A percentile compares a stretch with the other conserved stretches of the same genome.
Evolutionary conservation across 2,797 vertebrate species (phyloP).

Genomic region (Notolabrus celidotus): DNA sequence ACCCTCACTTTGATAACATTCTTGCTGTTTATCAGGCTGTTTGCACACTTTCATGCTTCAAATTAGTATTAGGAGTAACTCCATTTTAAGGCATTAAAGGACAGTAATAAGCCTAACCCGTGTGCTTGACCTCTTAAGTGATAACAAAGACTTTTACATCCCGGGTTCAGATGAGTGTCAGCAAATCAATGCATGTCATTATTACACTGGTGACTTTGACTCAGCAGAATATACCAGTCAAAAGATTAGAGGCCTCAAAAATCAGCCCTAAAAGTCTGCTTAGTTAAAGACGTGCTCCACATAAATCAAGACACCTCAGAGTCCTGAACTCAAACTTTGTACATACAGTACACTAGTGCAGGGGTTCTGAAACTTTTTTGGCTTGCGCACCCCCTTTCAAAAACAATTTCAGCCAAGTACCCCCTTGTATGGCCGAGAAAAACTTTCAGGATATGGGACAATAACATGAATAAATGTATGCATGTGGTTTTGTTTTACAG

Average conservation of each 20-base stretch:
- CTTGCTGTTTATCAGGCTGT: constrained; percentile 21
- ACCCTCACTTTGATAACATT: constrained; percentile 6
- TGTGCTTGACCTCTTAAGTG: constrained; percentile 5
- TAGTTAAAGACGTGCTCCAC: not conserved
- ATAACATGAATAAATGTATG: no score
- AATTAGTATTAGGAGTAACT: constrained; percentile 3
- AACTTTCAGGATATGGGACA: no score
- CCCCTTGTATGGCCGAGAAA: no score
- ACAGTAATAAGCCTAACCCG: not conserved
- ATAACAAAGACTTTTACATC: not conserved
- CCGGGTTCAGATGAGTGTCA: not conserved
- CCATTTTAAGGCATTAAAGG: not conserved
- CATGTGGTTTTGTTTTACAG: no score
- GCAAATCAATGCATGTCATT: constrained; percentile 4
- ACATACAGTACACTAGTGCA: no score
- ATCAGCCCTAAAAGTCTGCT: not conserved
- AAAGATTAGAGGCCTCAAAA: constrained; percentile 5
- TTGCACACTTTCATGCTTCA: constrained; percentile 5
- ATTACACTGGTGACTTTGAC: constrained; percentile 11
- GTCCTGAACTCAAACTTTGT: not conserved
- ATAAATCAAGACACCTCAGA: not conserved
- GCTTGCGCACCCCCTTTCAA: no score
- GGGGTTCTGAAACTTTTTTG: no score
- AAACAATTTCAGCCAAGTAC: no score
- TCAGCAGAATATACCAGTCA: not conserved